Percentiles rank a stretch among this genome's conserved stretches.
These are phyloP conservation scores for Octomys mimax DNA, from an alignment of 2,797 vertebrate species.

Conservation along the genomic window DNA sequence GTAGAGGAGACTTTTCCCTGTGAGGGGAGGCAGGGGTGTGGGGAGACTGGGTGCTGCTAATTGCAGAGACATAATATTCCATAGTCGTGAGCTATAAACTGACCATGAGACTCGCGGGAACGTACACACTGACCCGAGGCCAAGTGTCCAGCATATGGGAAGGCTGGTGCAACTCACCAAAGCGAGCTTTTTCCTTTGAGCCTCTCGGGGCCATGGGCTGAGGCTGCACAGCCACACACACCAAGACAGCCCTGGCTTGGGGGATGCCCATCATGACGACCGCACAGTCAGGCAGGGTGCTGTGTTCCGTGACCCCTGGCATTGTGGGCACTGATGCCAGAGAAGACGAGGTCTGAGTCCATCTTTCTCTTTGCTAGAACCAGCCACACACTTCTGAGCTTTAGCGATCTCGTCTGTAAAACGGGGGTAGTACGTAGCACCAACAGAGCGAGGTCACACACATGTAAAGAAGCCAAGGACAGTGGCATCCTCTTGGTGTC, in stretches of 20 bases:
- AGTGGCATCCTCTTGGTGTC: background rate
- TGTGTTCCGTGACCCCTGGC: background rate
- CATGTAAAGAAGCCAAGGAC: background rate
- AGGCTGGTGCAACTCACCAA: background rate
- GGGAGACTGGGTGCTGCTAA: no score
- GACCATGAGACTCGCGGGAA: background rate
- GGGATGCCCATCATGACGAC: background rate
- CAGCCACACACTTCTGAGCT: background rate
- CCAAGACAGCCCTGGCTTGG: background rate
- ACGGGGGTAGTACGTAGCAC: background rate
- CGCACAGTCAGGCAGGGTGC: no score
- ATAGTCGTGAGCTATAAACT: background rate
- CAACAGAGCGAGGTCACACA: background rate
- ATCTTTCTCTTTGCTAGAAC: background rate
- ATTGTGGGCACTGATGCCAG: background rate
- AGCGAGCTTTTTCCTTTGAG: background rate
- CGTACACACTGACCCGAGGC: background rate
- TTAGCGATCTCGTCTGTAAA: background rate
- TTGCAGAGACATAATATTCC: no score
- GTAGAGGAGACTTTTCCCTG: no score
- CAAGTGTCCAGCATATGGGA: background rate
- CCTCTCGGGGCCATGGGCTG: background rate
- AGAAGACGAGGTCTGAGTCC: conserved; percentile 6
- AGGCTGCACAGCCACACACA: background rate
- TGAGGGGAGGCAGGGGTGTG: no score